phyloP scores from a whole-genome alignment of 1,140 invertebrate species.

The Colletes gigas region DNA sequence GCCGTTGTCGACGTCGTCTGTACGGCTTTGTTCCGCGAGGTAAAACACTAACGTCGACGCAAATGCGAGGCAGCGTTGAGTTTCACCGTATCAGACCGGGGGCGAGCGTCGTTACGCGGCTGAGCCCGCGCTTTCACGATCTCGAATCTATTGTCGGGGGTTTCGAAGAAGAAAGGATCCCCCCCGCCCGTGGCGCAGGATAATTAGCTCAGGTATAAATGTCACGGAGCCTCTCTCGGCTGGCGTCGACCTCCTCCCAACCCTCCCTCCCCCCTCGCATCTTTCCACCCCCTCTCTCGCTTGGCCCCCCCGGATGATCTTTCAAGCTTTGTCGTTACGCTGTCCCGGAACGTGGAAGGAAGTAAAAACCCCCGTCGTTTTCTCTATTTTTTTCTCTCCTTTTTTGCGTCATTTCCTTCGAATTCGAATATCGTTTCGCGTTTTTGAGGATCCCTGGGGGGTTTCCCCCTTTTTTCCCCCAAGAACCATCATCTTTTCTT shows the following conservation, averaged over 20 bases:
- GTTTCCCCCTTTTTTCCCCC: no score
- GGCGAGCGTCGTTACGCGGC: constrained; percentile 20
- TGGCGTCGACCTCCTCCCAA: background rate
- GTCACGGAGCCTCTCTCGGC: background rate
- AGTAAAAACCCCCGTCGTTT: background rate
- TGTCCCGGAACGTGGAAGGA: background rate
- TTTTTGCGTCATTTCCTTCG: no score
- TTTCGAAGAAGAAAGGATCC: constrained; percentile 34
- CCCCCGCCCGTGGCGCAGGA: constrained; percentile 18
- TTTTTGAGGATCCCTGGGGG: no score
- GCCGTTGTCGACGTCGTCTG: constrained; percentile 14
- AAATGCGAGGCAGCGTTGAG: constrained; percentile 38
- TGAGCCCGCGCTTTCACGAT: constrained; percentile 11
- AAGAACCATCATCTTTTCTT: no score
- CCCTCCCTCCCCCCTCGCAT: background rate
- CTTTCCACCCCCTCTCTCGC: background rate
- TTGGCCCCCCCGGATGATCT: constrained; percentile 5
- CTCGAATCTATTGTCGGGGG: constrained; percentile 15
- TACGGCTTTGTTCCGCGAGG: constrained; percentile 22
- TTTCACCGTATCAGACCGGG: constrained; percentile 20
- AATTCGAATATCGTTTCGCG: no score
- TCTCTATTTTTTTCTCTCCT: background rate
- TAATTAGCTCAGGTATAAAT: constrained; percentile 49
- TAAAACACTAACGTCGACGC: constrained; percentile 49
- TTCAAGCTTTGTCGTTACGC: constrained; percentile 9